Base-by-base conservation (phyloP, 2,888 invertebrate species). In the Andrena praecox region DNA sequence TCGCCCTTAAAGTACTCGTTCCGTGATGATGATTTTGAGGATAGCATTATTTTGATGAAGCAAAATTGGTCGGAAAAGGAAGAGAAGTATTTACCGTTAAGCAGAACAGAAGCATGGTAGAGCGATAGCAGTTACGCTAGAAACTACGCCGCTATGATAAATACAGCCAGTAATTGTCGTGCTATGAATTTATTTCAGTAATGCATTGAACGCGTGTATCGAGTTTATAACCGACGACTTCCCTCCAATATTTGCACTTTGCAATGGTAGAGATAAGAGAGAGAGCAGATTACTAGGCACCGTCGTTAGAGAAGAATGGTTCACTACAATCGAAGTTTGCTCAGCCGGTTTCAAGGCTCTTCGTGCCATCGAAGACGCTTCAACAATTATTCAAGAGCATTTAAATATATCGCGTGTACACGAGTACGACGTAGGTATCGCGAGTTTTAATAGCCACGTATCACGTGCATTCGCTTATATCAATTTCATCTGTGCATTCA, bases 1-100 rank as follows among this genome's bases (percentile, higher is more conserved):
- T 90, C 90, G 16, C 92, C 92, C 29, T 68, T 92, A 67, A 63
- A 85, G 24, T 91, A 89, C 70, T 89, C 91, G 0, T 92, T 91
- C 42, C 82, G 66, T 0, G 87, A 87, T 6, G 87, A 79, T 29
- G 77, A 82, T 27, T 86, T 91, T 12, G 87, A 91, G 4, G 85
- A 90, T 24, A 89, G 86, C 0, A 72, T 88, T 20, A 29, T 85
- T 2, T 31, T 74, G 5, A 10, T 68, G 1, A 87, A 79, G 31
- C 82, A 79, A 16, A 87, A 88, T 84, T 92, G 91, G 91, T 68
- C 56, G 5, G 89, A 82, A 69, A 80, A 82, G 4, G 92, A 91
- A 63, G 91, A 91, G 69, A 72, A 48, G 56, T 85, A 90, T 76
- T 12, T 85, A 56, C 91, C 92, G n/a, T 29, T 91, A 31, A 73